Evolutionary conservation across 2,888 invertebrate genomes (phyloP).

Genomic region (Rhingia campestris): DNA sequence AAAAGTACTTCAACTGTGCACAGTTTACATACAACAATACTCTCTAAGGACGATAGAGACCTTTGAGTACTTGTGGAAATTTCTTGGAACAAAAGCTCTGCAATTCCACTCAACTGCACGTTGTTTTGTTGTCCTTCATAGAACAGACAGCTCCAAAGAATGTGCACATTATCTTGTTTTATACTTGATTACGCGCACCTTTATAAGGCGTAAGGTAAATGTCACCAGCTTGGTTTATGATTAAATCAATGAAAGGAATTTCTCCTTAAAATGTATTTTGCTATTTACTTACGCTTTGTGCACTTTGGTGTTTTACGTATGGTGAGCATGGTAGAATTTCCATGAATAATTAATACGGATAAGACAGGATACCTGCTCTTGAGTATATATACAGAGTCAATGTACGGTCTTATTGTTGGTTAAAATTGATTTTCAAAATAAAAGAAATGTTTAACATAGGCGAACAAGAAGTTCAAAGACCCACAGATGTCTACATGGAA

Average conservation of each 20-base stretch:
- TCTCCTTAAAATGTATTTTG: conserved; percentile 23
- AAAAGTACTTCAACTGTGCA: conserved; percentile 27
- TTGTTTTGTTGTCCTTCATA: conserved; percentile 35
- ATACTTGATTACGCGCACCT: conserved; percentile 53
- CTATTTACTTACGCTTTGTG: conserved; percentile 39
- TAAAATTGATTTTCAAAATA: no score
- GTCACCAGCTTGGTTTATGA: conserved; percentile 21
- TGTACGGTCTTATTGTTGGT: no score
- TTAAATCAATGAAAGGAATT: conserved; percentile 2
- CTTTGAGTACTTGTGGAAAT: conserved; percentile 18
- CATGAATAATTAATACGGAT: background rate
- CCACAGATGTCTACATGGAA: no score
- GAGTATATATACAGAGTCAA: no score
- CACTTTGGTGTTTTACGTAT: conserved; percentile 7
- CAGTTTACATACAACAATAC: conserved; percentile 25
- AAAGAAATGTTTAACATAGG: no score
- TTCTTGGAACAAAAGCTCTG: conserved; percentile 43
- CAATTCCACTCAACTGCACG: conserved; percentile 41
- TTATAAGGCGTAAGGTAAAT: conserved; percentile 1
- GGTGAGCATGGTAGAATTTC: background rate
- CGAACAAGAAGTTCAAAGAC: no score
- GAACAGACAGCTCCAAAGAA: conserved; percentile 16
- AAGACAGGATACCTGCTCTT: no score
- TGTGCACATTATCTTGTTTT: conserved; percentile 57
- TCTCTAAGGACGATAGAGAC: conserved; percentile 24